Percentiles rank a stretch among this genome's conserved stretches.
phyloP scores from a whole-genome alignment of 2,113 vertebrate species.

The Tychaedon coryphoeus region DNA sequence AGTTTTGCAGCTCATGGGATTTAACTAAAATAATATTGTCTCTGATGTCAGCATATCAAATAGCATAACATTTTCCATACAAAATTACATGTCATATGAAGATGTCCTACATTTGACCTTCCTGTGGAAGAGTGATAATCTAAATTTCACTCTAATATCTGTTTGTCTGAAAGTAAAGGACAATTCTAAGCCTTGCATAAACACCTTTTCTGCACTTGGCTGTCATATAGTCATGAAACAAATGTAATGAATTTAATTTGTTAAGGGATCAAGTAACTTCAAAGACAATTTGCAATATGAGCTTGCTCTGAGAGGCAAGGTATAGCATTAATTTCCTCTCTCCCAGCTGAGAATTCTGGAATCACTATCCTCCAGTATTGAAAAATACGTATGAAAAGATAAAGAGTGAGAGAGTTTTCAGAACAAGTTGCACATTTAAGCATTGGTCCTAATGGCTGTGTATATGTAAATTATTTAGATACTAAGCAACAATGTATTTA shows the following conservation, averaged over 20 bases:
- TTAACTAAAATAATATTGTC: conserved; percentile 22
- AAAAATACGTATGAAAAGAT: not conserved
- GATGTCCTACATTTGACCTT: conserved; percentile 33
- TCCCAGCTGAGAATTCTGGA: not conserved
- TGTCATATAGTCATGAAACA: conserved; percentile 38
- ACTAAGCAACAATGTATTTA: not conserved
- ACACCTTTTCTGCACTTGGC: conserved; percentile 38
- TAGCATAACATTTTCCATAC: conserved; percentile 17
- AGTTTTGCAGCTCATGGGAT: not conserved
- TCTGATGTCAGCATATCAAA: conserved; percentile 23
- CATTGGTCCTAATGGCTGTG: not conserved
- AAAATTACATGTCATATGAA: conserved; percentile 30
- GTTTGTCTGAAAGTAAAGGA: conserved; percentile 35
- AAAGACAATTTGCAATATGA: conserved; percentile 45
- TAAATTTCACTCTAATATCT: conserved; percentile 49
- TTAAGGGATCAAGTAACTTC: conserved; percentile 61
- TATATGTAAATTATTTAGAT: not conserved
- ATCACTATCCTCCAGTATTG: not conserved
- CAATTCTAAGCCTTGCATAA: not conserved
- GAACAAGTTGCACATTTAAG: not conserved
- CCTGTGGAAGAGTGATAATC: conserved; percentile 7
- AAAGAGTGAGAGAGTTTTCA: not conserved
- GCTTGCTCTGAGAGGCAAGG: conserved; percentile 3
- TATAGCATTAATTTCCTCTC: conserved; percentile 7
- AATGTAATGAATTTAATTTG: conserved; percentile 59